phyloP scores from a whole-genome alignment of 2,888 invertebrate species.

The Mesopsocus fuscifrons region DNA sequence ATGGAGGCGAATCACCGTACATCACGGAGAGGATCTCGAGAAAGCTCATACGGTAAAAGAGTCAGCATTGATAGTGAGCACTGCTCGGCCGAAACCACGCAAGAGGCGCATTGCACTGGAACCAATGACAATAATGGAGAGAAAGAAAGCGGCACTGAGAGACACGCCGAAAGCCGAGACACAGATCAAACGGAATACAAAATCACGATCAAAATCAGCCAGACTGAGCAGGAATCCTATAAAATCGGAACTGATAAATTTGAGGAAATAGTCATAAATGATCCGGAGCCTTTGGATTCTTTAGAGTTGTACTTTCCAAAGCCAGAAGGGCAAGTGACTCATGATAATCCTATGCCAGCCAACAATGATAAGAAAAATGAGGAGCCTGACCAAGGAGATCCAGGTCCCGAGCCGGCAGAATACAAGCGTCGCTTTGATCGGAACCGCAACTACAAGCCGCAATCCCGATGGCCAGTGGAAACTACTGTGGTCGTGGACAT shows the following conservation, averaged over 20 bases:
- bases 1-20: too few relatives aligned
- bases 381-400: neutral
- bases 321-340: neutral
- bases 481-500: conserved; percentile 5
- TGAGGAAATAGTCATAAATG: conserved; percentile 6
- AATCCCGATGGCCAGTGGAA: conserved; percentile 1
- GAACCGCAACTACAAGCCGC: neutral
- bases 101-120: too few relatives aligned
- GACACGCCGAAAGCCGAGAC: neutral
- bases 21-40: neutral
- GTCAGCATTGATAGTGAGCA: neutral
- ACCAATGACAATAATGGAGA: neutral
- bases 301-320: neutral
- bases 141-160: neutral
- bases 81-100: neutral
- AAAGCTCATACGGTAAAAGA: neutral
- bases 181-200: neutral
- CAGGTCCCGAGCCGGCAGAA: neutral
- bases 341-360: neutral
- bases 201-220: conserved; percentile 2
- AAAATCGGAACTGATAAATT: neutral
- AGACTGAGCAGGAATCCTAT: neutral
- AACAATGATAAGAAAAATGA: neutral
- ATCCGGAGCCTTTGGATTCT: conserved; percentile 1
- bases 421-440: too few relatives aligned